phyloP scores from a whole-genome alignment of 2,888 invertebrate species.

The Eristalis tenax region DNA sequence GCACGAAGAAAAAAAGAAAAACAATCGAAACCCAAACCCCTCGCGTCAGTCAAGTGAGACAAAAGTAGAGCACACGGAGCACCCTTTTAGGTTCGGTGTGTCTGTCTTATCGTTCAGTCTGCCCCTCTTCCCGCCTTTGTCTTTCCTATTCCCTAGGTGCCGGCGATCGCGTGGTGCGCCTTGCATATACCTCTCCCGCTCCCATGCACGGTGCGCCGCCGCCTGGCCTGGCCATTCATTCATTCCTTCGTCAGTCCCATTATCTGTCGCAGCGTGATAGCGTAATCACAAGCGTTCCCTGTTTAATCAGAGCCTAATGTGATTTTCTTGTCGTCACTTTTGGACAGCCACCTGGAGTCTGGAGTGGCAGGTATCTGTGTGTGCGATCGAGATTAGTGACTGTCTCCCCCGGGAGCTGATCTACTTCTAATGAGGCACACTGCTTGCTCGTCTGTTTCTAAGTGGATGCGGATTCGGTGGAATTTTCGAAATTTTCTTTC shows the following conservation, averaged over 20 bases:
- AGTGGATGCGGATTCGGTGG: slow-evolving; percentile 29
- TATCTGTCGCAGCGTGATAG: slow-evolving; percentile 71
- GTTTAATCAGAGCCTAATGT: slow-evolving; percentile 70
- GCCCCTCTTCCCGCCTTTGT: neutral
- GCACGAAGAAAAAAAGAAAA: neutral
- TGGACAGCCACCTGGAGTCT: slow-evolving; percentile 43
- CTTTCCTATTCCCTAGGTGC: slow-evolving; percentile 16
- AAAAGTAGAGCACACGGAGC: slow-evolving; percentile 68
- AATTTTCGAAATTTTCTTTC: neutral
- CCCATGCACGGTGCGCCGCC: neutral
- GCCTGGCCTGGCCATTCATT: slow-evolving; percentile 25
- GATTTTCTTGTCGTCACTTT: slow-evolving; percentile 70
- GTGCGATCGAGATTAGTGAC: slow-evolving; percentile 48
- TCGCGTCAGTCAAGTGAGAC: slow-evolving; percentile 15
- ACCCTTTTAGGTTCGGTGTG: slow-evolving; percentile 64
- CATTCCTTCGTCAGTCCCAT: slow-evolving; percentile 48
- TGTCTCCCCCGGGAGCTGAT: slow-evolving; percentile 51
- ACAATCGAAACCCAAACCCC: neutral
- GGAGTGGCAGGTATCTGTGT: slow-evolving; percentile 31
- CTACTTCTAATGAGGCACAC: slow-evolving; percentile 64
- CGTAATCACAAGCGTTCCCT: slow-evolving; percentile 61
- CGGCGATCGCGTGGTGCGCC: neutral
- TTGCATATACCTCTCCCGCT: slow-evolving; percentile 3
- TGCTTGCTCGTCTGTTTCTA: slow-evolving; percentile 35
- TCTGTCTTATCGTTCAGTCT: slow-evolving; percentile 38